Conservation (phyloP, 2,113 vertebrate species). For the Neodontobutis hainanensis region DNA sequence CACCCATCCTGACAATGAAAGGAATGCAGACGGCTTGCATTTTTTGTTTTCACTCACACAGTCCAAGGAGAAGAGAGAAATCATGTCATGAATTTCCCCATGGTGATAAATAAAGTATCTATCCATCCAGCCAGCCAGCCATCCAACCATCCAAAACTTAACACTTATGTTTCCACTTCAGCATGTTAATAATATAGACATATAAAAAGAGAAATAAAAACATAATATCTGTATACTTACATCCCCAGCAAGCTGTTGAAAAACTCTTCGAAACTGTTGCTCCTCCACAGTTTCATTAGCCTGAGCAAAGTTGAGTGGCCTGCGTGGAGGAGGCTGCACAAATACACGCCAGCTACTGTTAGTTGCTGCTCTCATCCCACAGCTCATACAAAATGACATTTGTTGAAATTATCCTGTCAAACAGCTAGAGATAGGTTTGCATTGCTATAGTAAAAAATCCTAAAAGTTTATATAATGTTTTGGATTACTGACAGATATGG, state of each 20-base stretch:
- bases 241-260: slow-evolving; percentile 88
- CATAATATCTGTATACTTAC: slow-evolving; percentile 67
- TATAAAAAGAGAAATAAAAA: no score
- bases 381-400: no score
- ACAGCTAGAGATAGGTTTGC: no score
- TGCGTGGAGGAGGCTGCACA: slow-evolving; percentile 68
- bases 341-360: not conserved
- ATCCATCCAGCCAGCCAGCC: no score
- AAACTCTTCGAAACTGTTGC: slow-evolving; percentile 83
- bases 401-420: no score
- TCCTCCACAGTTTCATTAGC: slow-evolving; percentile 84
- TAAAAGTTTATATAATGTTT: no score
- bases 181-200: not conserved
- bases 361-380: no score
- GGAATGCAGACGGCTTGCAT: slow-evolving; percentile 54
- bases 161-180: not conserved
- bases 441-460: no score
- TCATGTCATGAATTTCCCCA: no score
- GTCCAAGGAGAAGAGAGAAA: not conserved
- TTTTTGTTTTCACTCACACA: not conserved
- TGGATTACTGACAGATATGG: no score
- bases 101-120: no score
- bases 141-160: no score
- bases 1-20: slow-evolving; percentile 46
- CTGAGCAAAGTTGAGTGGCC: slow-evolving; percentile 67